These are phyloP conservation scores for Hyperoplus lanceolatus DNA, from an alignment of 2,797 vertebrate species.

Conservation along the genomic window DNA sequence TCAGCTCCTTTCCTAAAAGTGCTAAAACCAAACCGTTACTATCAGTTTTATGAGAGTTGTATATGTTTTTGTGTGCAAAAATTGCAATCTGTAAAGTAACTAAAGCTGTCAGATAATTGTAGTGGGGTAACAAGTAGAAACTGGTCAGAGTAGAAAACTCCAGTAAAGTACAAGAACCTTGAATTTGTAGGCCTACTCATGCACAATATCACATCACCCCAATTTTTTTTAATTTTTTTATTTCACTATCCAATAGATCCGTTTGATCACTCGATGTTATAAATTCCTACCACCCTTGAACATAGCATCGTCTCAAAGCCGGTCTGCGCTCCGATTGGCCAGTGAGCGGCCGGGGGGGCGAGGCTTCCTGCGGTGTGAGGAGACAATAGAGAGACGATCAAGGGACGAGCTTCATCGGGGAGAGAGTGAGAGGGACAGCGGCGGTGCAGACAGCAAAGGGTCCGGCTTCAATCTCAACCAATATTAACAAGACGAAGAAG, in stretches of 20 bases:
- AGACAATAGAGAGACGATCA: constrained; percentile 78
- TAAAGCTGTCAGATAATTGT: too few relatives aligned
- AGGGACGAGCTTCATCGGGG: neutral
- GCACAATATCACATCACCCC: too few relatives aligned
- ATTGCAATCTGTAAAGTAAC: too few relatives aligned
- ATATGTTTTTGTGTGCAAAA: too few relatives aligned
- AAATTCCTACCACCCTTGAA: constrained; percentile 22
- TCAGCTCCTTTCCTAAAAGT: neutral
- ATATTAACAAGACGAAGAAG: neutral
- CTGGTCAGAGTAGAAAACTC: too few relatives aligned
- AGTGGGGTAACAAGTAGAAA: too few relatives aligned
- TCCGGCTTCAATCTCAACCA: neutral
- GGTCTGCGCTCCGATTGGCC: constrained; percentile 75
- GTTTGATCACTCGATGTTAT: accelerated
- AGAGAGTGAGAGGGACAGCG: constrained; percentile 6
- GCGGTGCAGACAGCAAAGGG: neutral
- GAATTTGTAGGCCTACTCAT: too few relatives aligned
- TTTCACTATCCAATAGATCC: too few relatives aligned
- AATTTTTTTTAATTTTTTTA: too few relatives aligned
- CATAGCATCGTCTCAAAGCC: constrained; percentile 25
- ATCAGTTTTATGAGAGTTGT: too few relatives aligned
- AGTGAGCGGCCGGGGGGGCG: constrained; percentile 53
- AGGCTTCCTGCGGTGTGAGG: constrained; percentile 37
- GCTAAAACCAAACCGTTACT: too few relatives aligned
- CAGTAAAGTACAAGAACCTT: too few relatives aligned